Evolutionary conservation across 2,888 invertebrate genomes (phyloP).

Genomic region (Thereva nobilitata): DNA sequence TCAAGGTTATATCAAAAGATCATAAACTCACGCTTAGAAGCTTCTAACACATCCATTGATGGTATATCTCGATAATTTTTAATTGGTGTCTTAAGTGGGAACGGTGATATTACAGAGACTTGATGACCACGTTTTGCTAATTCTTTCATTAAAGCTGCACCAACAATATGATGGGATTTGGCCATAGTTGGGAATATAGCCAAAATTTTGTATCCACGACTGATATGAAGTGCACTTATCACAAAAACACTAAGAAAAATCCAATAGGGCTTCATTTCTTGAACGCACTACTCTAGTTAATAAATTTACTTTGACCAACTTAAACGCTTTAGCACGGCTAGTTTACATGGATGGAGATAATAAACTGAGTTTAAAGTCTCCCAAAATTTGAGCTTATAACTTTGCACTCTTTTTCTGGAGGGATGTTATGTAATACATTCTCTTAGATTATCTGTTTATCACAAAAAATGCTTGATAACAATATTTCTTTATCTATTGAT

Average conservation of each 20-base stretch:
- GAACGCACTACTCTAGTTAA: no score
- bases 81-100: slow-evolving; percentile 48
- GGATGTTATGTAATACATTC: no score
- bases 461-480: neutral
- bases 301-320: no score
- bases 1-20: no score
- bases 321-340: no score
- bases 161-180: slow-evolving; percentile 49
- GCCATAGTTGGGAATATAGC: slow-evolving; percentile 23
- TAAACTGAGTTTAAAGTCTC: no score
- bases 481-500: neutral
- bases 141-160: slow-evolving; percentile 50
- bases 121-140: slow-evolving; percentile 53
- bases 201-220: slow-evolving; percentile 11
- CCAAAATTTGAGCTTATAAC: no score
- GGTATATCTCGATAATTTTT: slow-evolving; percentile 48
- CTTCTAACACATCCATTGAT: slow-evolving; percentile 36
- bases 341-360: no score
- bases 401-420: no score
- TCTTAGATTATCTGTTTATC: neutral
- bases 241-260: no score
- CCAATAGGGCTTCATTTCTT: no score
- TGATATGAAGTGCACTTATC: neutral
- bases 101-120: slow-evolving; percentile 51
- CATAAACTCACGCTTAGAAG: slow-evolving; percentile 6